Evolutionary conservation across 2,797 vertebrate species (phyloP).

Genomic region (Aeoliscus strigatus): DNA sequence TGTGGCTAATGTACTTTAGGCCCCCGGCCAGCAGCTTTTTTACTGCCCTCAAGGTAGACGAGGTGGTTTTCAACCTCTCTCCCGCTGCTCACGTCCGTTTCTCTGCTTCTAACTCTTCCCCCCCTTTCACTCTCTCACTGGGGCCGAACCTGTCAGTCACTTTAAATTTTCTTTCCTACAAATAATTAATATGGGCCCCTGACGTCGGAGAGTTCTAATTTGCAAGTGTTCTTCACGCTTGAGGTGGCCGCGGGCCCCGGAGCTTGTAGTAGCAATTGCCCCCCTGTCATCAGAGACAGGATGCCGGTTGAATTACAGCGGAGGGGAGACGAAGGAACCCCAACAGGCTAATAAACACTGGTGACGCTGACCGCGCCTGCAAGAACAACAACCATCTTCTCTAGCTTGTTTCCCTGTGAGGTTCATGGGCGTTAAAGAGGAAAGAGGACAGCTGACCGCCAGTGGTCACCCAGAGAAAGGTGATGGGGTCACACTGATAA

Average conservation of each 20-base stretch:
- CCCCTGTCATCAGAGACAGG: conserved; percentile 72
- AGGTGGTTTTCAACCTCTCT: conserved; percentile 58
- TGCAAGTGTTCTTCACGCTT: conserved; percentile 81
- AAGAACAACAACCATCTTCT: conserved; percentile 71
- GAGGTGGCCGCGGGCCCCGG: conserved; percentile 69
- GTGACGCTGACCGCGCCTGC: conserved; percentile 62
- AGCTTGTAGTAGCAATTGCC: conserved; percentile 76
- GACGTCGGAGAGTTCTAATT: conserved; percentile 76
- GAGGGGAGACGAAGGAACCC: conserved; percentile 53
- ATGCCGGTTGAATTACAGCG: conserved; percentile 68
- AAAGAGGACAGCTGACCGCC: conserved; percentile 33
- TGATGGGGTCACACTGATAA: too few relatives aligned
- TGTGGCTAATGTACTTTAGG: conserved; percentile 75
- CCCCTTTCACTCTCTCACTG: conserved; percentile 35
- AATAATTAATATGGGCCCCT: conserved; percentile 77
- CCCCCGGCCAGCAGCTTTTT: conserved; percentile 68
- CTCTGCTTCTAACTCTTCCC: conserved; percentile 21
- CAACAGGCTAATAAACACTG: conserved; percentile 73
- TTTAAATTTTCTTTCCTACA: conserved; percentile 74
- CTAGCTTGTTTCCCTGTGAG: conserved; percentile 69
- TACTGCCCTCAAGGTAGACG: conserved; percentile 66
- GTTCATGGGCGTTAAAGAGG: conserved; percentile 38
- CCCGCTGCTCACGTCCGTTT: conserved; percentile 42
- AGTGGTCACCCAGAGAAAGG: conserved; percentile 11
- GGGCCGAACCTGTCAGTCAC: conserved; percentile 75